Percentiles rank a stretch among this genome's conserved stretches.
Evolutionary conservation across 2,113 vertebrate species (phyloP).

Genomic region (Leucoraja erinaceus): DNA sequence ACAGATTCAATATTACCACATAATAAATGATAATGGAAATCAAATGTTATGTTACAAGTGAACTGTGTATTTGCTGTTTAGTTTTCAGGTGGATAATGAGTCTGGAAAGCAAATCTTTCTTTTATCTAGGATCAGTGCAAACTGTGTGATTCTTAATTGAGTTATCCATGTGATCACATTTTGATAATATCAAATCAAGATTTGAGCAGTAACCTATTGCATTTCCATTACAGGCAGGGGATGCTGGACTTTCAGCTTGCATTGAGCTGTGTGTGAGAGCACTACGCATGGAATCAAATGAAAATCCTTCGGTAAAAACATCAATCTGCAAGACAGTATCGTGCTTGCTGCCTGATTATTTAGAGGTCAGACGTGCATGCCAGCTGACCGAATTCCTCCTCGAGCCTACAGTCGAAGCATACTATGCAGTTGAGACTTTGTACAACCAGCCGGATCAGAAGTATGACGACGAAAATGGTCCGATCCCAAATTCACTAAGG

Average conservation of each 20-base stretch:
- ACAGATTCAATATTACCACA: neutral
- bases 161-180: neutral
- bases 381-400: slow-evolving; percentile 93
- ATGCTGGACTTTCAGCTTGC: slow-evolving; percentile 76
- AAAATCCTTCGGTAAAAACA: slow-evolving; percentile 76
- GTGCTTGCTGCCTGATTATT: slow-evolving; percentile 82
- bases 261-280: slow-evolving; percentile 90
- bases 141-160: neutral
- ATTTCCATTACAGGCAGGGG: slow-evolving; percentile 66
- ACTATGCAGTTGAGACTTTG: slow-evolving; percentile 89
- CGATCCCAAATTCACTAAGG: slow-evolving; percentile 86
- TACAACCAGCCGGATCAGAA: slow-evolving; percentile 97
- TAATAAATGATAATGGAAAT: neutral
- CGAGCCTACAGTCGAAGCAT: slow-evolving; percentile 90
- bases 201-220: neutral
- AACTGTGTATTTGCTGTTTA: neutral
- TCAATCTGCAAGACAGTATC: slow-evolving; percentile 96
- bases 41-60: neutral
- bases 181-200: neutral
- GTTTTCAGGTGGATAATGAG: neutral
- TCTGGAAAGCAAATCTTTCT: neutral
- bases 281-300: slow-evolving; percentile 75
- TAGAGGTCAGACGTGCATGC: slow-evolving; percentile 94
- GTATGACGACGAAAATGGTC: slow-evolving; percentile 84
- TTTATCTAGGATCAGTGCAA: neutral